Base-by-base conservation (phyloP, 23 tunicate genomes). In the Ciona savignyi region DNA sequence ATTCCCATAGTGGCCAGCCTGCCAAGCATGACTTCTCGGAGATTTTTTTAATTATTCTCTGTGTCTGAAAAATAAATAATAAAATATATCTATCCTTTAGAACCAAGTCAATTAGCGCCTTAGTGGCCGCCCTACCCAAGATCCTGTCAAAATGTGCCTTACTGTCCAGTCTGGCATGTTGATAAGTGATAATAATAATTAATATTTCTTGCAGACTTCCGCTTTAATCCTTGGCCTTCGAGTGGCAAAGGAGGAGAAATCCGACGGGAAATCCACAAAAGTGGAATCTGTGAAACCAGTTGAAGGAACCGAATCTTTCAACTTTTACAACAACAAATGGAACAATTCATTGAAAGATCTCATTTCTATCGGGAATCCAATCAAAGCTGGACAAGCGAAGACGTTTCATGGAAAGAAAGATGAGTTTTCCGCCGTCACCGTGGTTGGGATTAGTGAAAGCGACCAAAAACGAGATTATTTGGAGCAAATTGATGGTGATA, bases 361-460 rank as follows among this genome's bases (percentile, higher is more conserved):
- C 21, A 29, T 88, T 23, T 60, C 27, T 2, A 70, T 29, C 25
- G 19, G 67, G 6, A 31, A 60, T 31, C 82, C 74, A 23, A 32
- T 81, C 26, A 81, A 88, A 72, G 24, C 87, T 19, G 96, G 96
- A 22, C 65, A 72, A 35, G 79, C 84, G 3, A 66, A 75, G 65
- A 63, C 76, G 11, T 82, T 68, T 73, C 67, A 66, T 81, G 81
- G 75, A 23, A 28, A 33, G 2, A 29, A 25, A 25, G 76, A 73
- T 34, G 65, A 81, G 62, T 77, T 65, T 56, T 25, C 73, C 19
- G 22, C 67, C 0, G 78, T 88, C 15, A 30, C 80, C 23, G 77
- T 88, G 60, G 87, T 81, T 32, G 86, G 88, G 0, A 32, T 88
- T 27, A 84, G 84, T n/a, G 29, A 74, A 20, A 51, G 71, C 65